Percentiles rank a stretch among this genome's conserved stretches.
Evolutionary conservation across 1,140 invertebrate genomes (phyloP).

Genomic region (Camponotus floridanus): DNA sequence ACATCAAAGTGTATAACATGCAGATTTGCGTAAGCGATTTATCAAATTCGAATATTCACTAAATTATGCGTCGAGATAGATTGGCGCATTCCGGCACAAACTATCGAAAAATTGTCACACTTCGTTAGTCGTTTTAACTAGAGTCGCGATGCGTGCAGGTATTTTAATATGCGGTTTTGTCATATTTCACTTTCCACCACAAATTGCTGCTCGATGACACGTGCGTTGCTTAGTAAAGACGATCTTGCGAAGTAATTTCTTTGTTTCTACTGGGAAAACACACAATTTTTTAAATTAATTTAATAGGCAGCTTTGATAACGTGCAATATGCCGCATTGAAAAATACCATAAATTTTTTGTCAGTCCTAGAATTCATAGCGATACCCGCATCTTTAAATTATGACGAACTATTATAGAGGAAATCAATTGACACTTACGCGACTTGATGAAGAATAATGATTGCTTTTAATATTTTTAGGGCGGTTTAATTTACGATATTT

Average conservation of each 20-base stretch:
- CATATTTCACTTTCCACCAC: slow-evolving; percentile 19
- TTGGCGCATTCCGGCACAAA: background rate
- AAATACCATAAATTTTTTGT: slow-evolving; percentile 36
- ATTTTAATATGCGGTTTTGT: slow-evolving; percentile 59
- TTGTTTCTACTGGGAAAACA: background rate
- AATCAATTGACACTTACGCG: slow-evolving; percentile 41
- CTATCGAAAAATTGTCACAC: slow-evolving; percentile 71
- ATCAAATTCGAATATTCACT: slow-evolving; percentile 45
- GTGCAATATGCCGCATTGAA: background rate
- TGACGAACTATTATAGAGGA: background rate
- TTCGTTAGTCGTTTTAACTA: slow-evolving; percentile 68
- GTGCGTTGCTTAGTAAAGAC: background rate
- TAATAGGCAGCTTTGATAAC: slow-evolving; percentile 45
- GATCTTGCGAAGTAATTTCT: background rate
- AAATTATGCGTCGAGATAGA: background rate
- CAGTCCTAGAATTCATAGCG: slow-evolving; percentile 1
- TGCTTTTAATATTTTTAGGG: slow-evolving; percentile 12
- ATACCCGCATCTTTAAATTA: slow-evolving; percentile 51
- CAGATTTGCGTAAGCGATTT: slow-evolving; percentile 28
- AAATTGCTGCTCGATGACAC: background rate
- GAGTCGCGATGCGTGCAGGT: slow-evolving; percentile 30
- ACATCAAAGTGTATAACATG: background rate
- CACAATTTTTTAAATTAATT: slow-evolving; percentile 34
- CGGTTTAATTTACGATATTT: background rate
- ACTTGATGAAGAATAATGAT: slow-evolving; percentile 54